Base-by-base conservation (phyloP, 2,888 invertebrate species). In the Horisme vitalbata region DNA sequence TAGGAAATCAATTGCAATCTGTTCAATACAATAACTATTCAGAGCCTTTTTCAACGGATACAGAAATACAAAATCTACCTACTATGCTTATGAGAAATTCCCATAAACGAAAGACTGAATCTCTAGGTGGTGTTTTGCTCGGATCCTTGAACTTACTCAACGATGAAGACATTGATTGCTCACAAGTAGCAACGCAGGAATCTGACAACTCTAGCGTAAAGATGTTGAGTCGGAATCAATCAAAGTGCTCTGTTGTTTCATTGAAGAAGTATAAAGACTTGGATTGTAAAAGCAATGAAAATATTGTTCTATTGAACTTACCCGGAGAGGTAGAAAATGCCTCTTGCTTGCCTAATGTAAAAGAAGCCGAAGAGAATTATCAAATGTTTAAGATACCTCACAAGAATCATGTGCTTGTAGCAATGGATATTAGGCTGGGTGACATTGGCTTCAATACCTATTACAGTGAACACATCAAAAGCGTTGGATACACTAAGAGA, bases 361-460 rank as follows among this genome's bases (percentile, higher is more conserved):
- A n/a, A n/a, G n/a, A n/a, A n/a, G n/a, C n/a, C n/a, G n/a, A 73
- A 1, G 72, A 75, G 4, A 78, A 68, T 57, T 21, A 69, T 0
- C 63, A 70, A n/a, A 41, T 83, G 8, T 84, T 85, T 46, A 54
- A 60, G 18, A 44, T 50, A 34, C 7, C 12, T 4, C 20, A 26
- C 15, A 47, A 46, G 15, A 47, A 30, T 10, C 41, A 6, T 1
- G 18, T 46, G 1, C 67, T 69, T 18, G 57, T 70, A 0, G 61
- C 68, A 0, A 85, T 84, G 85, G 67, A 69, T 1, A 65, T 63
- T 0, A 57, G 71, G 24, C 65, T 63, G 6, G 88, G 83, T 1
- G 86, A 87, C 67, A 76, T 84, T 39, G 87, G 86, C 0, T 78
- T 75, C 37, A 73, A 83, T 67, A 26, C 51, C 3, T 74, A 71